A percentile compares a stretch with the other conserved stretches of the same genome.
Conservation (phyloP, 2,113 vertebrate species). For the Edolisoma coerulescens region DNA sequence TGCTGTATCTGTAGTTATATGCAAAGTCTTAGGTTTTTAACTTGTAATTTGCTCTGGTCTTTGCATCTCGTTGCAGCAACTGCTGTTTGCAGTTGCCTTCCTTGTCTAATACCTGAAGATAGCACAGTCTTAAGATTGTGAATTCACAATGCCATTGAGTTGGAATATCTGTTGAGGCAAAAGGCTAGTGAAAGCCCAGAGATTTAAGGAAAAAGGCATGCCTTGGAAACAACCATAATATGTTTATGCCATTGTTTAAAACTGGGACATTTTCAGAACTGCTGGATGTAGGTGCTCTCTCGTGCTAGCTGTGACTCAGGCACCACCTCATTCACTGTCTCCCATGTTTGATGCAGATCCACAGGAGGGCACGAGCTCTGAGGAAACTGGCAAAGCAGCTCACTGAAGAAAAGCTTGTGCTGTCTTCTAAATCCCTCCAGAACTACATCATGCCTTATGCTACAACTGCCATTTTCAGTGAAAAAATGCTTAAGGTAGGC, state of each 20-base stretch:
- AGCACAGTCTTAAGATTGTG: background rate
- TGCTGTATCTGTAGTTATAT: background rate
- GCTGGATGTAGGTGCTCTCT: background rate
- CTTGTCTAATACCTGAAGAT: background rate
- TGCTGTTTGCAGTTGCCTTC: background rate
- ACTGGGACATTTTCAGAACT: background rate
- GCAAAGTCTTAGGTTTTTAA: background rate
- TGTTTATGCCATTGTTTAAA: background rate
- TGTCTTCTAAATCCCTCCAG: slow-evolving; percentile 88
- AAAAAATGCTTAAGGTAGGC: slow-evolving; percentile 92
- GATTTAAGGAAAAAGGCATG: background rate
- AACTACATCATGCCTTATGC: slow-evolving; percentile 97
- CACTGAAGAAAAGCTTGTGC: slow-evolving; percentile 77
- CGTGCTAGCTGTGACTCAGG: background rate
- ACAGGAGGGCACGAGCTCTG: slow-evolving; percentile 89
- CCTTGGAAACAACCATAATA: background rate
- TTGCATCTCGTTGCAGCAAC: background rate
- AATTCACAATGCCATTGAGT: background rate
- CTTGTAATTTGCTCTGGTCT: background rate
- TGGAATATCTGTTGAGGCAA: background rate
- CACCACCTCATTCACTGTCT: background rate
- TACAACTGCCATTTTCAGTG: slow-evolving; percentile 83
- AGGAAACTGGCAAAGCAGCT: slow-evolving; percentile 91
- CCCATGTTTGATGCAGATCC: slow-evolving; percentile 75
- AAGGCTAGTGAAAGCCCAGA: background rate